Conservation (phyloP, 2,888 invertebrate species). For the Suillia variegata region DNA sequence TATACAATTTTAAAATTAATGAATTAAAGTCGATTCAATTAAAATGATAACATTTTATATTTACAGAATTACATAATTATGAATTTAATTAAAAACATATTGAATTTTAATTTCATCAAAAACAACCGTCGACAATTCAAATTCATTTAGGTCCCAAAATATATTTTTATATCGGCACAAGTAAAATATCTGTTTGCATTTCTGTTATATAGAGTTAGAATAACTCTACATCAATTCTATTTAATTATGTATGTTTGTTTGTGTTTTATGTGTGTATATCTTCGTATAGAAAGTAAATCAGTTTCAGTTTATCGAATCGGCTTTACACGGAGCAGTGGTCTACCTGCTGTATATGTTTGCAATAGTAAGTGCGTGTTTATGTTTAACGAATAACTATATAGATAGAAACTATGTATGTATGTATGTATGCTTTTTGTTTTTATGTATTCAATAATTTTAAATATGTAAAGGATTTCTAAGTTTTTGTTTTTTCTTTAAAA, state of each 20-base stretch:
- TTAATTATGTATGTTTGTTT: constrained; percentile 8
- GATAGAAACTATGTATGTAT: not conserved
- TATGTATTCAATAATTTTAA: not conserved
- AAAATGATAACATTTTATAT: too few species aligned
- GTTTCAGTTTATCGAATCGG: too few species aligned
- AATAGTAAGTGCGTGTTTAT: not conserved
- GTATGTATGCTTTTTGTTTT: constrained; percentile 3
- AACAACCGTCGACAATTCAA: not conserved
- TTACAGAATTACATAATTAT: too few species aligned
- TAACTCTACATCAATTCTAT: constrained; percentile 10
- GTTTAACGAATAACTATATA: not conserved
- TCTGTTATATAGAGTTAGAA: constrained; percentile 3
- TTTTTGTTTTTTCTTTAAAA: constrained; percentile 7
- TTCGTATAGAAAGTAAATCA: too few species aligned
- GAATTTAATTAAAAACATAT: not conserved
- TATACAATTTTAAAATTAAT: not conserved
- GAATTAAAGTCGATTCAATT: constrained; percentile 12
- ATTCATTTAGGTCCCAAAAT: constrained; percentile 19
- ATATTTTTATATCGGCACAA: constrained; percentile 19
- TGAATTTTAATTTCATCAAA: not conserved
- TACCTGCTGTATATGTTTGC: constrained; percentile 13
- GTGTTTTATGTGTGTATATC: constrained; percentile 8
- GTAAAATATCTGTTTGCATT: constrained; percentile 8
- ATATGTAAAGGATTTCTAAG: constrained; percentile 12
- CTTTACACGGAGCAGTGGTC: too few species aligned